Base-by-base conservation (phyloP, 2,113 vertebrate species). In the Anser brachyrhynchus region DNA sequence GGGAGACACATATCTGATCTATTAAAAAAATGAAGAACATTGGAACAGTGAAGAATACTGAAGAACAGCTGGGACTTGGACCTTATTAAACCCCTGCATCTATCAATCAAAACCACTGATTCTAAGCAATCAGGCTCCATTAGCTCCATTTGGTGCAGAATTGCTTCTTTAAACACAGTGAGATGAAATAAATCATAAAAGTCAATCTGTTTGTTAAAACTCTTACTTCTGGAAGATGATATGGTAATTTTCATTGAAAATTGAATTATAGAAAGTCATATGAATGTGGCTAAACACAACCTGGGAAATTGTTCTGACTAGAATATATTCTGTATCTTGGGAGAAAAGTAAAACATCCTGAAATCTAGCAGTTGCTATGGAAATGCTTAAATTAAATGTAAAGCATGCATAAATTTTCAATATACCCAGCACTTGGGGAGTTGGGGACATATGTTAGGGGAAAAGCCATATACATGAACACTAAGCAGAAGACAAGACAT, bases 351-450 rank as follows among this genome's bases (percentile, higher is more conserved):
- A 96, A 93, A 71, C 58, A 95, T 86, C 85, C 72, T 87, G 67
- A 85, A 94, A 92, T 88, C 57, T 92, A 85, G 55, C 77, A 46
- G 89, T 97, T 97, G 87, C 93, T 90, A 96, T 97, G 89, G 92
- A 79, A 96, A 96, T 95, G 70, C 87, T 94, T 94, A 87, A 87
- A 85, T 78, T 91, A 93, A 96, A 97, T 91, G 84, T 96, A 96
- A 95, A 95, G 82, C 71, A 62, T 69, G 80, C 90, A 96, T 96
- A 89, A 82, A 91, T 96, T 95, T 95, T 90, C 90, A 92, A 16
- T 73, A 78, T 86, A 92, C 37, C 49, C 59, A 79, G 66, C 73
- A 81, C 62, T 95, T 92, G 33, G 70, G 67, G 80, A 93, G 91
- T 1, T 52, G 70, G 8, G 46, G 54, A 95, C 90, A 92, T 92